Evolutionary conservation across 2,113 vertebrate genomes (phyloP).

Genomic region (Eretmochelys imbricata): DNA sequence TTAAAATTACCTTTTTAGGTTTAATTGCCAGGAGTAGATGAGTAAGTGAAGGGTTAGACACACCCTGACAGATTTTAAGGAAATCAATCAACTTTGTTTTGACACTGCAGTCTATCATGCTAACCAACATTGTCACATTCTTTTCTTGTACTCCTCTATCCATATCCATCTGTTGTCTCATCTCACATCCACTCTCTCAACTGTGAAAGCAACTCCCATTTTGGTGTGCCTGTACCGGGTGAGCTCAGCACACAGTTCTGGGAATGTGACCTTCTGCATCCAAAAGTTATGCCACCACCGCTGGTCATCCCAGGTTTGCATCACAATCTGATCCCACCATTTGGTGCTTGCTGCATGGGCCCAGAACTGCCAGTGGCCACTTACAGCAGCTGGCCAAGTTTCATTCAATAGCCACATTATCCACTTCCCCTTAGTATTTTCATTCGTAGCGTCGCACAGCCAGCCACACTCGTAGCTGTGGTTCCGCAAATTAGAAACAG

Average conservation of each 20-base stretch:
- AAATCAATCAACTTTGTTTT: background rate
- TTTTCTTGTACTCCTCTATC: no score
- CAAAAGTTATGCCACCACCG: background rate
- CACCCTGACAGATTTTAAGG: background rate
- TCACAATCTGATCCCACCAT: background rate
- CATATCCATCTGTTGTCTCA: background rate
- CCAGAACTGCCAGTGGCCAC: background rate
- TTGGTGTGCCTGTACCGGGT: fast-evolving
- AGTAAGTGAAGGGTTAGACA: background rate
- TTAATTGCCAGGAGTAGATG: background rate
- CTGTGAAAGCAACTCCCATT: background rate
- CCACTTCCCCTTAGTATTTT: background rate
- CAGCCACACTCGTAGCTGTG: background rate
- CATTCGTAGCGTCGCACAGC: background rate
- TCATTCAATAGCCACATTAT: background rate
- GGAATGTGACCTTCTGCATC: fast-evolving
- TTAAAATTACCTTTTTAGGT: background rate
- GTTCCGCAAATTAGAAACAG: background rate
- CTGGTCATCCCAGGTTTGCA: background rate
- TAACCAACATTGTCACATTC: fast-evolving
- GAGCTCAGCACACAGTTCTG: background rate
- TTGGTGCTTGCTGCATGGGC: background rate
- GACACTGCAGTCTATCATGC: background rate
- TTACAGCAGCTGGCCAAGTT: background rate
- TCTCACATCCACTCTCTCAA: fast-evolving